phyloP scores from a whole-genome alignment of 2,888 invertebrate genomes.

The Pterobdella sp. region DNA sequence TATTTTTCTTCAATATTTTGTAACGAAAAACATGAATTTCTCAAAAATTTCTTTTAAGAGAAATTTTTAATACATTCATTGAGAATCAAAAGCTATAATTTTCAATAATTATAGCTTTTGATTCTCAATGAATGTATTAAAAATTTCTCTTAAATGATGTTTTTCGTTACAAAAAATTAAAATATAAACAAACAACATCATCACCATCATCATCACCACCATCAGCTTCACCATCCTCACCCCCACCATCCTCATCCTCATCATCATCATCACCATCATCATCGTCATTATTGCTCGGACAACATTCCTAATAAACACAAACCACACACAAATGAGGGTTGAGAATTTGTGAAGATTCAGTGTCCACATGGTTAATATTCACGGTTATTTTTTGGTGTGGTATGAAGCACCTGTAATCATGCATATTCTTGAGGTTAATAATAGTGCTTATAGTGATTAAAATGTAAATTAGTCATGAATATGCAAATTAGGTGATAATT shows the following conservation, averaged over 20 bases:
- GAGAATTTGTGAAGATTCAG: slow-evolving; percentile 66
- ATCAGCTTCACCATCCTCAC: not conserved
- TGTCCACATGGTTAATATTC: slow-evolving; percentile 45
- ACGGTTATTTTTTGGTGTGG: slow-evolving; percentile 59
- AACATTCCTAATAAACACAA: not conserved
- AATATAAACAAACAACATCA: not conserved
- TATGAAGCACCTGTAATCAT: not conserved
- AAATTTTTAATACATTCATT: too few relatives aligned
- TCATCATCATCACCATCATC: not conserved
- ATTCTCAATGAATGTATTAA: too few relatives aligned
- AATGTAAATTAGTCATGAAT: not conserved
- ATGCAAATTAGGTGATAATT: not conserved
- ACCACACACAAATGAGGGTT: slow-evolving; percentile 64
- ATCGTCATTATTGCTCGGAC: not conserved
- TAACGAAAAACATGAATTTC: too few relatives aligned
- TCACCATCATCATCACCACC: not conserved
- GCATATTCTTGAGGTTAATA: not conserved
- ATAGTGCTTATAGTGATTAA: not conserved
- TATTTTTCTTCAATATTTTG: too few relatives aligned
- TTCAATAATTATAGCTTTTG: too few relatives aligned
- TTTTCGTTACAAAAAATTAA: not conserved
- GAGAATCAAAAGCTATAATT: too few relatives aligned
- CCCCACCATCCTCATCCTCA: not conserved
- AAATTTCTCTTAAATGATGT: too few relatives aligned
- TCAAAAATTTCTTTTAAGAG: not conserved